Evolutionary conservation across 2,113 vertebrate genomes (phyloP).

Genomic region (Tragelaphus scriptus): DNA sequence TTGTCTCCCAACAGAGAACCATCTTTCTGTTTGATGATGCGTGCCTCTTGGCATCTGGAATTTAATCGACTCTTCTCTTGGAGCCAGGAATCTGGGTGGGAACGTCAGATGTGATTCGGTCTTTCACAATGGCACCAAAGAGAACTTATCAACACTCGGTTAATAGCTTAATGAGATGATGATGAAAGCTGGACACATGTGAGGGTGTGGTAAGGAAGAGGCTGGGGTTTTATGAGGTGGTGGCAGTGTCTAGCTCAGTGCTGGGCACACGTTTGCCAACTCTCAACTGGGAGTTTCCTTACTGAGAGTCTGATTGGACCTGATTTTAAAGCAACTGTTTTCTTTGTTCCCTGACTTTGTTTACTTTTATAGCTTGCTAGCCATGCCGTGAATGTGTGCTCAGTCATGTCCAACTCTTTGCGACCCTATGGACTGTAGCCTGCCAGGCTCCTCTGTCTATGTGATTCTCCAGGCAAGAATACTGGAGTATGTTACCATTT

Average conservation of each 20-base stretch:
- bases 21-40: background rate
- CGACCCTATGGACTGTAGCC: background rate
- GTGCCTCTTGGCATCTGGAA: constrained; percentile 27
- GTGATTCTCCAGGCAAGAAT: background rate
- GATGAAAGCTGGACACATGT: background rate
- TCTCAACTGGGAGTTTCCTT: background rate
- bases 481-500: background rate
- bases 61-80: constrained; percentile 50
- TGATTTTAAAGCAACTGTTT: background rate
- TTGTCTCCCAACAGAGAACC: background rate
- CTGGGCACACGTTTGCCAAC: background rate
- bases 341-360: background rate
- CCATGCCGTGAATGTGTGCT: background rate
- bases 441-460: background rate
- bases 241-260: background rate
- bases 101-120: constrained; percentile 51
- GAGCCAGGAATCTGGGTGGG: constrained; percentile 57
- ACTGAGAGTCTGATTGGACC: background rate
- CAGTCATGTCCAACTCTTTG: background rate
- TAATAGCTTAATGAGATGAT: background rate
- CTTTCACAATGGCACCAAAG: constrained; percentile 58
- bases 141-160: constrained; percentile 51
- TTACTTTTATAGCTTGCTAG: background rate
- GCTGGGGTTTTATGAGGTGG: background rate
- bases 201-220: background rate